Base-by-base conservation (phyloP, 2,888 invertebrate genomes). In the Tipula confusa region DNA sequence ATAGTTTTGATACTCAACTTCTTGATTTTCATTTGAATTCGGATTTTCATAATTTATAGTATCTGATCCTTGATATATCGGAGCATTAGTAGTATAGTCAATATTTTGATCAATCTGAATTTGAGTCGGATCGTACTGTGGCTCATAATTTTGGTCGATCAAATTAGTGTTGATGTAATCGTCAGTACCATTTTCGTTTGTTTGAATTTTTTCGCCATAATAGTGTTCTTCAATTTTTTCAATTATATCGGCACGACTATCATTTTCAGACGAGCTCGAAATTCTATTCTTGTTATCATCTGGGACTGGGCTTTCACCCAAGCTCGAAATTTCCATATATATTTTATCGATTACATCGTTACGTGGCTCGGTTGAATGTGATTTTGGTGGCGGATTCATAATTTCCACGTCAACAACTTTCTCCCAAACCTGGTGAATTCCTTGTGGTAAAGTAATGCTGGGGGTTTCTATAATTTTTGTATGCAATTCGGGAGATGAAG, bases 201-300 rank as follows among this genome's bases (percentile, higher is more conserved):
- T 7, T 64, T 64, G 9, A 64, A 82, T 82, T 31, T 82, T 82
- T 33, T 82, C 82, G 18, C 82, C 82, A 13, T 82, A 82, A 15
- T 82, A 82, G 18, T 33, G 33, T 82, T 82, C 82, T 33, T 82
- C 82, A 15, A 82, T 82, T 82, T 82, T 82, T 13, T 82, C 82
- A 33, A 82, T 82, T 24, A 33, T 82, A 33, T 31, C 82, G 2
- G 82, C 64, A 7, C 64, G 64, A 64, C 24, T 64, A 64, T 64
- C 64, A 9, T 24, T 64, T 9, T 64, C 24, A 1, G 24, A 24
- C 9, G 64, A 9, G 18, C 24, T 64, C 11, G 24, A 9, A 0
- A 11, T 7, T 0, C 9, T 24, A 9, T 24, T 9, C 6, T 24
- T 64, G 18, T 64, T 13, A 24, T 9, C 64, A 24, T 64, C 24